Percentiles rank a stretch among this genome's conserved stretches.
Evolutionary conservation across 2,113 vertebrate genomes (phyloP).

Genomic region (Synodontis membranacea): DNA sequence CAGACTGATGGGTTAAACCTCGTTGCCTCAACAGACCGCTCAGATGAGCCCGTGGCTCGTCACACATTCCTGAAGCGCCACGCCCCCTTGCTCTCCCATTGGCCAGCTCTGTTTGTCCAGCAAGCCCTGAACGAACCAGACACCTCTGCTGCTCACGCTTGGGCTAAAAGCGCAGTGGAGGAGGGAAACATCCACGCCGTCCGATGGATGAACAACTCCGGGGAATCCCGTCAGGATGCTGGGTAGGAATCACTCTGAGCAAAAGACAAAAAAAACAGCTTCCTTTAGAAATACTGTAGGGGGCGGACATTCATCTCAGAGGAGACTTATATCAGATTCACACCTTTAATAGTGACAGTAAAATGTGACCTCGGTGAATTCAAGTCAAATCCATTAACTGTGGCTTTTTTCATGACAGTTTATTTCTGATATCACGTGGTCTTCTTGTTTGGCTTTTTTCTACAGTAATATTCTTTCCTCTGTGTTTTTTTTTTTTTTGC

Average conservation of each 20-base stretch:
- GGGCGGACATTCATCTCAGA: neutral
- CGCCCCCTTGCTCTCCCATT: conserved; percentile 68
- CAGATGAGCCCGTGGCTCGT: conserved; percentile 58
- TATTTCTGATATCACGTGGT: too few relatives aligned
- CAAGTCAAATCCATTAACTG: too few relatives aligned
- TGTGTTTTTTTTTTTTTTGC: too few relatives aligned
- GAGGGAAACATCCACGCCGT: conserved; percentile 57
- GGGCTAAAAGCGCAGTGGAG: conserved; percentile 68
- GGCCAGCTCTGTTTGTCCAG: conserved; percentile 79
- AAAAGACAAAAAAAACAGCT: neutral
- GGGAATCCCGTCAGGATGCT: conserved; percentile 9
- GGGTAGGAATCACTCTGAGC: conserved; percentile 52
- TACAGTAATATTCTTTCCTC: too few relatives aligned
- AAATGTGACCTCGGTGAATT: too few relatives aligned
- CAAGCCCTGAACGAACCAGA: conserved; percentile 78
- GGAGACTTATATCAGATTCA: too few relatives aligned
- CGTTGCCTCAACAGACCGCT: conserved; percentile 27
- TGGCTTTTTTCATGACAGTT: too few relatives aligned
- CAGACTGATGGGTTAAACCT: neutral
- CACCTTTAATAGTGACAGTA: too few relatives aligned
- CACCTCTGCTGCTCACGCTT: conserved; percentile 63
- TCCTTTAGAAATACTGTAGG: neutral
- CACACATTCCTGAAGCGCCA: conserved; percentile 74
- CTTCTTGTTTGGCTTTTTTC: too few relatives aligned
- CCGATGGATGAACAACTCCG: conserved; percentile 73